A percentile compares a stretch with the other conserved stretches of the same genome.
Conservation (phyloP, 2,113 vertebrate species). For the Vombatus ursinus region DNA sequence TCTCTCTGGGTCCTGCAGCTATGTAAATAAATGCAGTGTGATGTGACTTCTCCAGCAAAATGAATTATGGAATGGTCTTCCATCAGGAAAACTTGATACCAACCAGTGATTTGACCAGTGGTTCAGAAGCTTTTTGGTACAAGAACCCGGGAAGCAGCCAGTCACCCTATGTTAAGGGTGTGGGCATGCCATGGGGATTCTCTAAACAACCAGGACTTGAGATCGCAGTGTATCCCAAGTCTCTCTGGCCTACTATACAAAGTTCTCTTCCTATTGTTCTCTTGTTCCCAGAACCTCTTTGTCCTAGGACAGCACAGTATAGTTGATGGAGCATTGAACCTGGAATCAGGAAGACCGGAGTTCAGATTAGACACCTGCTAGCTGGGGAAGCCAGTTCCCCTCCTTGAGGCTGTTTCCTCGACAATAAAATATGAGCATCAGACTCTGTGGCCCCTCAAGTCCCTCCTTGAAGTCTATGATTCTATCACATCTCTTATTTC, state of each 20-base stretch:
- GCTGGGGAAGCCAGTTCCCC: background rate
- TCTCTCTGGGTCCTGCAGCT: background rate
- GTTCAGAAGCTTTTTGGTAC: background rate
- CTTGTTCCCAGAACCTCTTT: background rate
- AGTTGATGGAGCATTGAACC: background rate
- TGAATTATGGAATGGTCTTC: background rate
- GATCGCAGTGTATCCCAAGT: background rate
- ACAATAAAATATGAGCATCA: background rate
- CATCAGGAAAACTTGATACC: accelerated
- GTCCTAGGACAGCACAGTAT: background rate
- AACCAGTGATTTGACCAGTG: accelerated
- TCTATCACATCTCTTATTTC: background rate
- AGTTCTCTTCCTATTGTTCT: background rate
- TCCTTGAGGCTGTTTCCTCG: background rate
- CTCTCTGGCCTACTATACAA: background rate
- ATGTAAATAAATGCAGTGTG: background rate
- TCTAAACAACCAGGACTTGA: background rate
- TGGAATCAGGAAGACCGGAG: background rate
- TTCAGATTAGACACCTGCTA: background rate
- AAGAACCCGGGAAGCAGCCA: background rate
- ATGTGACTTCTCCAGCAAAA: background rate
- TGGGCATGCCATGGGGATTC: background rate
- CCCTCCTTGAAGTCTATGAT: background rate
- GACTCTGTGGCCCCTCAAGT: background rate
- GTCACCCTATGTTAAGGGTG: background rate